phyloP scores from a whole-genome alignment of 1,140 invertebrate species.

The Tyrophagus putrescentiae region DNA sequence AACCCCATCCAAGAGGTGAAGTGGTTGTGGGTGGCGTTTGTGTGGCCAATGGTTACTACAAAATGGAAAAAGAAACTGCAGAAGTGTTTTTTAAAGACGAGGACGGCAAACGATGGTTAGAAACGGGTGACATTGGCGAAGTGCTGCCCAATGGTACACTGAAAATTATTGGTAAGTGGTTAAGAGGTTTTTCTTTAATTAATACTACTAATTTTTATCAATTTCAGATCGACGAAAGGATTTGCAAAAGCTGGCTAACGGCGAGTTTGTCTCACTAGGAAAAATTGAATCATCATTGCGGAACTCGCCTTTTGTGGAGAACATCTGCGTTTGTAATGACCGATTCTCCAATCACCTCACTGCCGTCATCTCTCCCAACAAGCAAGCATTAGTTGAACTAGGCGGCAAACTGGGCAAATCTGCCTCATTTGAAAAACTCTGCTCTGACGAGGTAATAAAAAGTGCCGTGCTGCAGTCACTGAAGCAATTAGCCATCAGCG shows the following conservation, averaged over 20 bases:
- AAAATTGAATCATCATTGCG: conserved; percentile 60
- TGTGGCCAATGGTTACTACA: conserved; percentile 84
- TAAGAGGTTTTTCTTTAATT: too few relatives aligned
- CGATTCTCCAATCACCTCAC: conserved; percentile 65
- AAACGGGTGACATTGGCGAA: conserved; percentile 90
- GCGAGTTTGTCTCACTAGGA: conserved; percentile 52
- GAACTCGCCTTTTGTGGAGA: conserved; percentile 83
- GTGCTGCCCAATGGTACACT: conserved; percentile 77
- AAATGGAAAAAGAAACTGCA: conserved; percentile 66
- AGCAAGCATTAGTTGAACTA: conserved; percentile 46
- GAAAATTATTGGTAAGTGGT: conserved; percentile 93
- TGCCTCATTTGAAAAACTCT: conserved; percentile 41
- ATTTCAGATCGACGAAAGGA: conserved; percentile 62
- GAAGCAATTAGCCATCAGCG: background rate
- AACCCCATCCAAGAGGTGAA: conserved; percentile 77
- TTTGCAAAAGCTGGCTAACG: conserved; percentile 85
- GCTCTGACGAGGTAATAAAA: conserved; percentile 44
- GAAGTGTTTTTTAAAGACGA: conserved; percentile 70
- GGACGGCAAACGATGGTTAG: conserved; percentile 73
- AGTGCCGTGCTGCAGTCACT: background rate
- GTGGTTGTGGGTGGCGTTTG: conserved; percentile 77
- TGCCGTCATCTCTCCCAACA: conserved; percentile 73
- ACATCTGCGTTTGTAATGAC: conserved; percentile 85
- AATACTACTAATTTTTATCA: too few relatives aligned
- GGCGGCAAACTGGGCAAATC: conserved; percentile 46